Percentiles rank a stretch among this genome's conserved stretches.
Conservation (phyloP, 2,797 vertebrate species). For the Alectoris magna region DNA sequence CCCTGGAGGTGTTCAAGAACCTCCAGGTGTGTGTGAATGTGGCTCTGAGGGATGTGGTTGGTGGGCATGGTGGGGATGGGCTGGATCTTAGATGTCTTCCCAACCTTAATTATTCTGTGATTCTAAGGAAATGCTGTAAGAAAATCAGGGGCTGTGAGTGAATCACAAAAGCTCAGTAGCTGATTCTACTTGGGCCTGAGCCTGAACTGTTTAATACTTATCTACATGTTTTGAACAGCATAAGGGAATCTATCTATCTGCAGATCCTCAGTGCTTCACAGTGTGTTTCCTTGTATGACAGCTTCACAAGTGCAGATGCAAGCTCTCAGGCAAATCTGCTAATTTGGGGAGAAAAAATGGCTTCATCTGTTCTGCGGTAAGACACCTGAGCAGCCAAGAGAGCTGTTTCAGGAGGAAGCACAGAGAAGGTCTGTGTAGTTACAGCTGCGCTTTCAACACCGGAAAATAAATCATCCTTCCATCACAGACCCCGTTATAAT, state of each 20-base stretch:
- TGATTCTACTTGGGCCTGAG: background rate
- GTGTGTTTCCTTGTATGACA: background rate
- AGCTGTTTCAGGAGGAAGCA: slow-evolving; percentile 32
- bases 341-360: slow-evolving; percentile 19
- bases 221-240: background rate
- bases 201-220: background rate
- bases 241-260: background rate
- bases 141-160: background rate
- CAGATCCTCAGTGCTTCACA: background rate
- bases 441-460: slow-evolving; percentile 56
- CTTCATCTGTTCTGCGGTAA: background rate
- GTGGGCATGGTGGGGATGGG: too few relatives aligned
- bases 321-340: slow-evolving; percentile 40
- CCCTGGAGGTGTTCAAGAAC: too few relatives aligned
- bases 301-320: slow-evolving; percentile 17
- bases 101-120: too few relatives aligned
- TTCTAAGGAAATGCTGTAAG: background rate
- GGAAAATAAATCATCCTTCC: slow-evolving; percentile 49
- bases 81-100: too few relatives aligned
- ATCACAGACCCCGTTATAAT: slow-evolving; percentile 23
- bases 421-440: slow-evolving; percentile 48
- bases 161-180: background rate
- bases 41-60: too few relatives aligned
- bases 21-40: too few relatives aligned
- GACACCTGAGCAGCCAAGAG: slow-evolving; percentile 58